Evolutionary conservation across 2,113 vertebrate species (phyloP).

Genomic region (Pungitius pungitius): DNA sequence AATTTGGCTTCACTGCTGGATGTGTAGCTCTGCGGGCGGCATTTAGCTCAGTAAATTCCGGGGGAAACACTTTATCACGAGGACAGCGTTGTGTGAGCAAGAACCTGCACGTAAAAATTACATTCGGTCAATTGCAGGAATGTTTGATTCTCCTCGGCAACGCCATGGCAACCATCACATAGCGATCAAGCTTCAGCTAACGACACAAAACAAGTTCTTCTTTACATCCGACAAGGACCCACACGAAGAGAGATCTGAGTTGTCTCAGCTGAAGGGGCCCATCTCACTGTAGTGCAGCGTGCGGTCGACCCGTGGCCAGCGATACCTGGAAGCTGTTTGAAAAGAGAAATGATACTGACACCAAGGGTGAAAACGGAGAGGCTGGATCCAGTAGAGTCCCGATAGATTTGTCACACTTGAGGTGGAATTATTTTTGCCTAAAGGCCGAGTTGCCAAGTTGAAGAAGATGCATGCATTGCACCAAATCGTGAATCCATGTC

Average conservation of each 20-base stretch:
- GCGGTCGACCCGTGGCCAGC: not conserved
- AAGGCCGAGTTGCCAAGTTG: not conserved
- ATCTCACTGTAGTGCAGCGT: accelerated
- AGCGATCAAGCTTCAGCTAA: not conserved
- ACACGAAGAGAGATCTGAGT: not conserved
- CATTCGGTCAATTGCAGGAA: not conserved
- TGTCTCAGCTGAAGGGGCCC: not conserved
- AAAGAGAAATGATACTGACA: not conserved
- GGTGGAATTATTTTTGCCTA: not conserved
- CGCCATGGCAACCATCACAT: not conserved
- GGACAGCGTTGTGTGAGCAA: not conserved
- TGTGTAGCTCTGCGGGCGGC: conserved; percentile 8
- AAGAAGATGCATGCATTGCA: not conserved
- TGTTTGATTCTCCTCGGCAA: not conserved
- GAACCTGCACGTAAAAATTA: conserved; percentile 23
- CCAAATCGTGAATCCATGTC: not conserved
- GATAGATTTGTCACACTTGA: conserved; percentile 23
- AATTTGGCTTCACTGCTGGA: conserved; percentile 55
- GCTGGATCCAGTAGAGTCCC: not conserved
- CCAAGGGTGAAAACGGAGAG: not conserved
- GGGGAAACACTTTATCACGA: conserved; percentile 25
- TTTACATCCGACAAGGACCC: not conserved
- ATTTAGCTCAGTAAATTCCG: conserved; percentile 38
- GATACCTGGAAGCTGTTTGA: conserved; percentile 13
- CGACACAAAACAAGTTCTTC: not conserved